A percentile compares a stretch with the other conserved stretches of the same genome.
phyloP scores from a whole-genome alignment of 2,888 invertebrate genomes.

The Phasia obesa region DNA sequence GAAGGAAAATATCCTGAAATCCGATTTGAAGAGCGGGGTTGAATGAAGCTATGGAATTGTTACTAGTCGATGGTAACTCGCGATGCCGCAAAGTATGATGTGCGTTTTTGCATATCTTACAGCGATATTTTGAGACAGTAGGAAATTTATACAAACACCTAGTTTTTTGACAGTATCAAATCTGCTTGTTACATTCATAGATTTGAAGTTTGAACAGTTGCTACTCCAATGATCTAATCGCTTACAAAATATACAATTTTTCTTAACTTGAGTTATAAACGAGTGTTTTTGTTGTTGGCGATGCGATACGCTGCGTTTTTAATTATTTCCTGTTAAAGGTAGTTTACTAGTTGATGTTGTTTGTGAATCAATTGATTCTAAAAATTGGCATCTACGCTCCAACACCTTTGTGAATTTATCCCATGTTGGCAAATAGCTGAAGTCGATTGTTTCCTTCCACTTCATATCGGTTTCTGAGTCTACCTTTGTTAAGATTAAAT shows the following conservation, averaged over 20 bases:
- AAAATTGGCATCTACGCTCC: conserved; percentile 55
- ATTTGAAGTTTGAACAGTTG: conserved; percentile 12
- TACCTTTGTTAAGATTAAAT: conserved; percentile 59
- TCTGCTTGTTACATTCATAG: conserved; percentile 3
- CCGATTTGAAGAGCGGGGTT: background rate
- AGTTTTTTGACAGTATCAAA: conserved; percentile 28
- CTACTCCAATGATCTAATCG: conserved; percentile 35
- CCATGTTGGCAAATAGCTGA: conserved; percentile 51
- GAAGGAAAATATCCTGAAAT: conserved; percentile 34
- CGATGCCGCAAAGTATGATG: conserved; percentile 25
- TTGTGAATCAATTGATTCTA: conserved; percentile 47
- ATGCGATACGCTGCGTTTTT: conserved; percentile 20
- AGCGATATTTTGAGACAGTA: conserved; percentile 24
- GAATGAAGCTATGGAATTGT: background rate
- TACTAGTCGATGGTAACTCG: conserved; percentile 7
- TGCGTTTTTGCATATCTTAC: conserved; percentile 17
- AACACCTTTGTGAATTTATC: conserved; percentile 36
- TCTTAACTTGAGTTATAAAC: conserved; percentile 14
- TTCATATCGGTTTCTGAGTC: conserved; percentile 57
- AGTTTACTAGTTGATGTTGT: conserved; percentile 13
- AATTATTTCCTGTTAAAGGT: background rate
- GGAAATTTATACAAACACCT: conserved; percentile 29
- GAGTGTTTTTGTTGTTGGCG: conserved; percentile 24
- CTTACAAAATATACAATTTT: conserved; percentile 28
- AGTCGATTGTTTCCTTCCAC: conserved; percentile 64